Evolutionary conservation across 2,113 vertebrate species (phyloP).

Genomic region (Scophthalmus maximus): DNA sequence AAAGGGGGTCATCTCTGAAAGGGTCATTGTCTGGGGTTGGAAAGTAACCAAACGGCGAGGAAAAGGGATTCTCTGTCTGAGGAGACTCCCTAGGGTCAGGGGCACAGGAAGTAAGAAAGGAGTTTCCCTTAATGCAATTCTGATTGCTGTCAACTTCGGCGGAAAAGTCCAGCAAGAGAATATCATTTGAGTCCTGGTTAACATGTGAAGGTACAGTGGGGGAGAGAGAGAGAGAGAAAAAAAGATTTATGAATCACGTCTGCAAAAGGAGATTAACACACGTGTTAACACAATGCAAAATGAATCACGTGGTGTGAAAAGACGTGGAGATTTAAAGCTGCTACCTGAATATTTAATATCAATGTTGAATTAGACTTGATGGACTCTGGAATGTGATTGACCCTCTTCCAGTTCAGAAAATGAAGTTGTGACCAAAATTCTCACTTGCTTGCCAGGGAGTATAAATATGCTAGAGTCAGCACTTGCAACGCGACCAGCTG

Average conservation of each 20-base stretch:
- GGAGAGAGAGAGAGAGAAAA: conserved; percentile 48
- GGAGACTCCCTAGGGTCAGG: conserved; percentile 82
- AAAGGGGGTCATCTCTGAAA: conserved; percentile 93
- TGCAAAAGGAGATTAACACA: conserved; percentile 39
- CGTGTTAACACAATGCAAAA: conserved; percentile 58
- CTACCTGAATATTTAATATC: conserved; percentile 24
- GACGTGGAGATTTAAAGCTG: conserved; percentile 62
- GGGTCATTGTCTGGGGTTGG: conserved; percentile 91
- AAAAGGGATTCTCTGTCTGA: conserved; percentile 85
- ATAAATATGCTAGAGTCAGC: not conserved
- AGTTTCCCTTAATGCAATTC: conserved; percentile 89
- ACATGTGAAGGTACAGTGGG: conserved; percentile 81
- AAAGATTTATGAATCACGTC: conserved; percentile 62
- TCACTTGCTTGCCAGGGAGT: not conserved
- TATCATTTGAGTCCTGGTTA: conserved; percentile 92
- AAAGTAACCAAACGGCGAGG: conserved; percentile 90
- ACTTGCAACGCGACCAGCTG: not conserved
- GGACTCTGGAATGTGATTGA: not conserved
- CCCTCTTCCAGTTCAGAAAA: not conserved
- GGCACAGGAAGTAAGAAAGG: conserved; percentile 84
- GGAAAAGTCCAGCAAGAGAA: conserved; percentile 96
- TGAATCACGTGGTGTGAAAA: conserved; percentile 54
- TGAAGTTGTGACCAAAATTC: not conserved
- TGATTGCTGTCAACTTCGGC: conserved; percentile 95
- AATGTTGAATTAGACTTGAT: not conserved